phyloP scores from a whole-genome alignment of 2,888 invertebrate species.

The Helicoverpa assulta region DNA sequence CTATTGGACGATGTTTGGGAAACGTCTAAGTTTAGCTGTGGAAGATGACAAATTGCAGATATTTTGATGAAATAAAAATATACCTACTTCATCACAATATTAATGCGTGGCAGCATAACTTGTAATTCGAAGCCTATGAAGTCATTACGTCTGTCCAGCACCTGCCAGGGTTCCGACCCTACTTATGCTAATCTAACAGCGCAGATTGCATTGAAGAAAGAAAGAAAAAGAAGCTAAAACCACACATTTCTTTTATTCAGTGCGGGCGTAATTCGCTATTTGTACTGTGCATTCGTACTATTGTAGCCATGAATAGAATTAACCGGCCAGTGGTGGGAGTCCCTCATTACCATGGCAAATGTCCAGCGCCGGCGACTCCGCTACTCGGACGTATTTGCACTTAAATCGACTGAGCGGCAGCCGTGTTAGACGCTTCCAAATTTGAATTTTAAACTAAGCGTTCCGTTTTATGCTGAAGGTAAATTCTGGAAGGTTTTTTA shows the following conservation, averaged over 20 bases:
- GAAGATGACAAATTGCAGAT: background rate
- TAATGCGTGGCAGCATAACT: background rate
- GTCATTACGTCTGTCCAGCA: slow-evolving; percentile 31
- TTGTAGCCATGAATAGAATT: slow-evolving; percentile 79
- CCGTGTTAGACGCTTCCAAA: slow-evolving; percentile 82
- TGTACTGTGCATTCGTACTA: slow-evolving; percentile 74
- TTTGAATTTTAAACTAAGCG: slow-evolving; percentile 89
- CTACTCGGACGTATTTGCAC: slow-evolving; percentile 78
- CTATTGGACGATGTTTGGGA: too few species aligned
- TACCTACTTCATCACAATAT: background rate
- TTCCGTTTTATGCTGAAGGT: slow-evolving; percentile 82
- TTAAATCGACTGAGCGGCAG: slow-evolving; percentile 71
- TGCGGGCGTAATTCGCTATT: slow-evolving; percentile 73
- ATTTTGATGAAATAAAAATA: too few species aligned
- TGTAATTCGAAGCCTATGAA: background rate
- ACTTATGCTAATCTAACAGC: slow-evolving; percentile 61
- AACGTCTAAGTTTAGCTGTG: background rate
- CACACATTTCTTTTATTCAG: slow-evolving; percentile 67
- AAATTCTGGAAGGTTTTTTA: slow-evolving; percentile 81
- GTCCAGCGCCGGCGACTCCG: slow-evolving; percentile 71
- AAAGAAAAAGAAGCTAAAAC: slow-evolving; percentile 49
- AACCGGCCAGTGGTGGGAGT: slow-evolving; percentile 70
- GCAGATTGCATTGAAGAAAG: slow-evolving; percentile 46
- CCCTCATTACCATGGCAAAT: slow-evolving; percentile 75
- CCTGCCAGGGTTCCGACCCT: slow-evolving; percentile 31